phyloP scores from a whole-genome alignment of 2,797 vertebrate species.

The Acanthurus lineatus region DNA sequence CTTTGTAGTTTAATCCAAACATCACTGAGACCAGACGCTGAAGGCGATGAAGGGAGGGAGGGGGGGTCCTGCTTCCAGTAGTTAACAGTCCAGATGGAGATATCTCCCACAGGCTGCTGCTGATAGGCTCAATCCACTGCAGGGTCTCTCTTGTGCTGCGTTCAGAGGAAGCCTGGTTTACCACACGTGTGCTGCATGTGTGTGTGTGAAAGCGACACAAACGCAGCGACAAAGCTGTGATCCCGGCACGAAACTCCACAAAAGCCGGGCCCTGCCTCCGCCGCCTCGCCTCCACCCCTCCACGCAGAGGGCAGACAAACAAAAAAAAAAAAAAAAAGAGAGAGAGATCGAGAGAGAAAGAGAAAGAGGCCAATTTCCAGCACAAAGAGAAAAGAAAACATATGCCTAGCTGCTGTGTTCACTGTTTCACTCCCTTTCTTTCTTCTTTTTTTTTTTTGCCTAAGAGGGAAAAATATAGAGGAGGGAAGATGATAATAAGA shows the following conservation, averaged over 20 bases:
- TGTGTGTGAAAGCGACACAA: conserved; percentile 52
- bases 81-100: conserved; percentile 34
- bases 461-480: conserved; percentile 53
- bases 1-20: conserved; percentile 12
- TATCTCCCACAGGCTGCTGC: conserved; percentile 13
- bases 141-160: conserved; percentile 16
- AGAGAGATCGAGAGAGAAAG: conserved; percentile 5
- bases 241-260: conserved; percentile 69
- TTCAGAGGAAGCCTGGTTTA: conserved; percentile 21
- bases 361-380: conserved; percentile 67
- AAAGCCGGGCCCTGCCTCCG: conserved; percentile 66
- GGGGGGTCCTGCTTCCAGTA: neutral
- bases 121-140: conserved; percentile 26
- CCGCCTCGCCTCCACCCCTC: conserved; percentile 30
- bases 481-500: conserved; percentile 50
- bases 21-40: neutral
- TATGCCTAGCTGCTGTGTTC: conserved; percentile 51
- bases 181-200: conserved; percentile 55
- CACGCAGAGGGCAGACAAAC: conserved; percentile 39
- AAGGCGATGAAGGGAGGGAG: neutral
- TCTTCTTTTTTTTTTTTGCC: conserved; percentile 11
- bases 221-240: conserved; percentile 72
- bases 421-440: conserved; percentile 33
- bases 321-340: conserved; percentile 18
- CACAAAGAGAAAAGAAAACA: conserved; percentile 75